These are phyloP conservation scores for Pithys albifrons DNA, from an alignment of 2,113 vertebrate species.

Conservation along the genomic window DNA sequence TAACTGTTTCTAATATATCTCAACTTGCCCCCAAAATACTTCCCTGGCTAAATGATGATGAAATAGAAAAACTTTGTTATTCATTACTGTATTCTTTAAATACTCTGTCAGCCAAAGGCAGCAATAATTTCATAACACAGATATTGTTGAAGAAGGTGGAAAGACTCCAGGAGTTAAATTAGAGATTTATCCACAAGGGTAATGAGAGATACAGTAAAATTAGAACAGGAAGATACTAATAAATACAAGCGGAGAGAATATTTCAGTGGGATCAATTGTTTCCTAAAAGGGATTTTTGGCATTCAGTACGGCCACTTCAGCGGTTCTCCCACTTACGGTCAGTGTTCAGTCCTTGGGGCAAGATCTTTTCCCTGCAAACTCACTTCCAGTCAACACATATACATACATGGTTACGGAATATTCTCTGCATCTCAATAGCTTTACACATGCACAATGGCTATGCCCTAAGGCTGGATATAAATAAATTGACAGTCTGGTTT, in stretches of 20 bases:
- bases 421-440: conserved; percentile 41
- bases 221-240: not conserved
- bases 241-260: not conserved
- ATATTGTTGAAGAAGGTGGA: not conserved
- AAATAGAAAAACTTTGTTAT: not conserved
- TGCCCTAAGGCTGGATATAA: conserved; percentile 65
- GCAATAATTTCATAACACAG: not conserved
- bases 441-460: conserved; percentile 36
- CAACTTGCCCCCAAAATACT: not conserved
- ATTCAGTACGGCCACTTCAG: not conserved
- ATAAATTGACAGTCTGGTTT: conserved; percentile 68
- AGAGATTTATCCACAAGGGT: conserved; percentile 1
- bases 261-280: not conserved
- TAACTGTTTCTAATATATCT: not conserved
- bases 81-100: conserved; percentile 16
- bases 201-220: not conserved
- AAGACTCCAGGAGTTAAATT: conserved; percentile 22
- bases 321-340: not conserved
- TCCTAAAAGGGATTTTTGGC: not conserved
- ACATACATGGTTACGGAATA: not conserved
- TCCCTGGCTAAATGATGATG: not conserved
- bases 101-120: conserved; percentile 9
- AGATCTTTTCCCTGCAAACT: conserved; percentile 31
- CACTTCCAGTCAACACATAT: conserved; percentile 1
- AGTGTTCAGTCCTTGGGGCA: not conserved